A percentile compares a stretch with the other conserved stretches of the same genome.
These are phyloP conservation scores for Laspeyria flexula DNA, from an alignment of 2,888 invertebrate genomes.

Conservation along the genomic window DNA sequence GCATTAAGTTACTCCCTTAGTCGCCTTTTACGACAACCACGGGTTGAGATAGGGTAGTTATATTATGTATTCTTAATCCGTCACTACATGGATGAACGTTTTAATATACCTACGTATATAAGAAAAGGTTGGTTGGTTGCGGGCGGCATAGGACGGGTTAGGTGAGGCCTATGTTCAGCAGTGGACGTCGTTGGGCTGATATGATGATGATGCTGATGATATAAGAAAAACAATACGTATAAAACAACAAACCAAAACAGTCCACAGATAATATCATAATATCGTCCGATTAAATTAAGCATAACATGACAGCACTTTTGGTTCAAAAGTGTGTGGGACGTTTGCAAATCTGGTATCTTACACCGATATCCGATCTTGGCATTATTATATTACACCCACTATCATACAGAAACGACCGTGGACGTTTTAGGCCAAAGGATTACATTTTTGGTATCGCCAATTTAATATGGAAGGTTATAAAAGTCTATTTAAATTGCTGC, in stretches of 20 bases:
- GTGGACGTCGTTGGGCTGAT: too few species aligned
- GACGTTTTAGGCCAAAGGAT: constrained; percentile 39
- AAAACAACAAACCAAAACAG: neutral
- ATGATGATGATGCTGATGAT: too few species aligned
- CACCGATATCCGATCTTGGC: constrained; percentile 42
- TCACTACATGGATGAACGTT: too few species aligned
- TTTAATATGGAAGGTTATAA: constrained; percentile 39
- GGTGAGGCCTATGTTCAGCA: too few species aligned
- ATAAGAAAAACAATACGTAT: too few species aligned
- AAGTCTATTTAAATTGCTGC: constrained; percentile 21
- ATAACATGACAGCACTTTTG: constrained; percentile 12
- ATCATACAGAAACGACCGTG: constrained; percentile 33
- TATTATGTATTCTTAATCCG: too few species aligned
- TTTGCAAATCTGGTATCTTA: constrained; percentile 41
- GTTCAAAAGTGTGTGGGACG: constrained; percentile 29
- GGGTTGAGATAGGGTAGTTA: too few species aligned
- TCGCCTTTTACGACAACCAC: too few species aligned
- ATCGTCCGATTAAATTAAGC: constrained; percentile 11
- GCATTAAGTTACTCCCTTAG: too few species aligned
- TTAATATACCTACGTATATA: too few species aligned
- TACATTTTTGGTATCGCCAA: constrained; percentile 42
- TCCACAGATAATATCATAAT: constrained; percentile 10
- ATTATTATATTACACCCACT: constrained; percentile 45
- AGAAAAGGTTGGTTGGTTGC: too few species aligned
- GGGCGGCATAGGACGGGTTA: too few species aligned